These are phyloP conservation scores for Sebastolobus alascanus DNA, from an alignment of 2,797 vertebrate species.

Conservation along the genomic window DNA sequence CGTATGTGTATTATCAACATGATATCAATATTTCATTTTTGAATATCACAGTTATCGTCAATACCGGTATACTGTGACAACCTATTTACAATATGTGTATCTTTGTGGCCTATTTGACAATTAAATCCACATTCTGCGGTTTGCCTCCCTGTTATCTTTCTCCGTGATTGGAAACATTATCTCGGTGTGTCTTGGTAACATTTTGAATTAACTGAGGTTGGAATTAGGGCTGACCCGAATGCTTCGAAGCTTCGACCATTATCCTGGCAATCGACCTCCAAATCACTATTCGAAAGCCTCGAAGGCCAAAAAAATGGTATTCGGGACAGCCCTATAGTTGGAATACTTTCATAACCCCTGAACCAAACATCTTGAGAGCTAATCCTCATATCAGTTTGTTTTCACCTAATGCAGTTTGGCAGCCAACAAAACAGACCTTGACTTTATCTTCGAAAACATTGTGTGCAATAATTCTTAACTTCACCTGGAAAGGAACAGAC, in stretches of 20 bases:
- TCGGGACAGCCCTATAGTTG: background rate
- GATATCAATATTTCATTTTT: no score
- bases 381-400: background rate
- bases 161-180: background rate
- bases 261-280: no score
- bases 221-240: no score
- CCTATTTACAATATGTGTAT: background rate
- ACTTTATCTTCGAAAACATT: background rate
- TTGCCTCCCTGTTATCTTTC: background rate
- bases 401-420: background rate
- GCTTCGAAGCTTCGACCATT: no score
- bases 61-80: no score
- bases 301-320: no score
- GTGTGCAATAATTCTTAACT: background rate
- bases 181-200: background rate
- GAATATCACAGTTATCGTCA: no score
- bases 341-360: background rate
- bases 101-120: background rate
- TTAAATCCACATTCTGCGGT: background rate
- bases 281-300: no score
- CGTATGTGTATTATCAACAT: no score
- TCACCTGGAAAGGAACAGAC: background rate
- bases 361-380: background rate
- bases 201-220: background rate
- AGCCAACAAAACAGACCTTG: background rate